Base-by-base conservation (phyloP, 2,797 vertebrate genomes). In the Danio kyathit region DNA sequence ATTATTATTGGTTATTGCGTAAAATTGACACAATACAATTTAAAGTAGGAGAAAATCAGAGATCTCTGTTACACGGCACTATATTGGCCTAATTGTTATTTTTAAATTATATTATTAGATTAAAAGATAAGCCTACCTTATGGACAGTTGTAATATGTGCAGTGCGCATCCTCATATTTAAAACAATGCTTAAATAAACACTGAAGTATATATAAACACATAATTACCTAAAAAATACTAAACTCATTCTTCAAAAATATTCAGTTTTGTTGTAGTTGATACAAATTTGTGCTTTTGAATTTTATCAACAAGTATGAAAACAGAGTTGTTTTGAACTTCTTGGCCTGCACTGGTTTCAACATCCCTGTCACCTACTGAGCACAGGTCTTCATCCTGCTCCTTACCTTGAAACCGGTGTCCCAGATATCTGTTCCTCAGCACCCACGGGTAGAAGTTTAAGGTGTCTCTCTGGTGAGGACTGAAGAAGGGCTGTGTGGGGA, bases 371-470 rank as follows among this genome's bases (percentile, higher is more conserved):
- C n/a, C 10, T 9, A 59, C 16, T 14, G 8, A 70, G 41, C 29
- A 51, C 12, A 0, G 14, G 14, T 19, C 29, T 29, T 29, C 4
- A 6, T 8, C 5, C 43, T 0, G 46, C 6, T 14, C 77, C 88
- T 87, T 84, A 94, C 94, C 92, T 90, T 91, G 89, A 86, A 93
- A 95, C 61, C 94, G 90, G 89, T 92, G 94, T 19, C 93, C 93
- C 84, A 95, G 92, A 90, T 94, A 95, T 14, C 93, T 85, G 90
- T 92, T 93, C 85, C 94, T 87, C 46, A 95, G 91, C 13, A 95
- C 90, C 94, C 95, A 95, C 0, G 95, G 95, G 89, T 95, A 94
- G 89, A 95, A 95, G 89, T 92, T 92, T 64, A 95, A 89, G 80
- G 92, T 88, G 16, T 95, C 94, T 52, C 93, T 91, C 84, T 93